Conservation (phyloP, 2,797 vertebrate species). For the Balearica regulorum region DNA sequence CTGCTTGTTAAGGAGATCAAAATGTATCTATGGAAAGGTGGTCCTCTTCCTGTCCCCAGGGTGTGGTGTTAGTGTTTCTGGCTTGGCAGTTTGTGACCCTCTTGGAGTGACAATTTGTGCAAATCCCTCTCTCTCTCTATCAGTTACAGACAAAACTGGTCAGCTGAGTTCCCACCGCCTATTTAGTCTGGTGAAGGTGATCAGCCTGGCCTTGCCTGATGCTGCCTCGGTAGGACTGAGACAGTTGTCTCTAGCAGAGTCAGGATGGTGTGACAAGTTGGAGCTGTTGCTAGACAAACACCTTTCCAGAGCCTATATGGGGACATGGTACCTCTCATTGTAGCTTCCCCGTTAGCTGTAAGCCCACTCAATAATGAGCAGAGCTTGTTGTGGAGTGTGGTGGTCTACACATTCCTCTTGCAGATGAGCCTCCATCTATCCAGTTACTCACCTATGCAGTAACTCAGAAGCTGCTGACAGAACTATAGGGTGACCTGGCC, state of each 20-base stretch:
- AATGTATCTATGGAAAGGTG: not conserved
- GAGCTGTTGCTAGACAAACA: not conserved
- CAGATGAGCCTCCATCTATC: not conserved
- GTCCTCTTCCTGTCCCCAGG: not conserved
- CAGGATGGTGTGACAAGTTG: not conserved
- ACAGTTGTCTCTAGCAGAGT: not conserved
- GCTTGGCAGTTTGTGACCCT: not conserved
- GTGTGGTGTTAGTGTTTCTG: not conserved
- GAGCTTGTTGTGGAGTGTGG: not conserved
- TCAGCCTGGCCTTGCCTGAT: not conserved
- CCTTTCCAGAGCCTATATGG: not conserved
- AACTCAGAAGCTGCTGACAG: not conserved
- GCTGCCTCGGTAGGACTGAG: accelerated
- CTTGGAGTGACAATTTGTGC: not conserved
- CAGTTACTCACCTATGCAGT: not conserved
- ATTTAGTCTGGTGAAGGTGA: not conserved
- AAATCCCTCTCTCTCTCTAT: not conserved
- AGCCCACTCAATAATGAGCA: not conserved
- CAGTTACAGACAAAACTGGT: not conserved
- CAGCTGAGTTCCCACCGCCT: not conserved
- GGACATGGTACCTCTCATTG: not conserved
- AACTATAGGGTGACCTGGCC: not conserved
- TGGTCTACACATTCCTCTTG: not conserved
- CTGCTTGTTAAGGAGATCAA: not conserved
- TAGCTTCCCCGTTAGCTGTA: not conserved